Evolutionary conservation across 1,140 invertebrate genomes (phyloP).

Genomic region (Antheraea mylitta): DNA sequence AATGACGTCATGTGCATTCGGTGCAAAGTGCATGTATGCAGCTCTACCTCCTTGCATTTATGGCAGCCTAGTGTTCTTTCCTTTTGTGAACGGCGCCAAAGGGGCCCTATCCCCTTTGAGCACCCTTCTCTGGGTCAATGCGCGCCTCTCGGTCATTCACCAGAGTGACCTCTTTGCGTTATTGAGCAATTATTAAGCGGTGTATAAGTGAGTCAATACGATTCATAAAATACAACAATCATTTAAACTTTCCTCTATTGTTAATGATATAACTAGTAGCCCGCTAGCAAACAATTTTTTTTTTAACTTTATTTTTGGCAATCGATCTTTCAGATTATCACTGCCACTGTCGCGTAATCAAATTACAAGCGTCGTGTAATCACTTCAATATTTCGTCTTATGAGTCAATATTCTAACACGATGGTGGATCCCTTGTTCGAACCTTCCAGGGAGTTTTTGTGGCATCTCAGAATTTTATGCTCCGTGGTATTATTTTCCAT

Average conservation of each 20-base stretch:
- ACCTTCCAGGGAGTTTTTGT: no score
- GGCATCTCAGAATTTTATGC: no score
- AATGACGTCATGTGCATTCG: slow-evolving; percentile 67
- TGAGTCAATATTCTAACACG: no score
- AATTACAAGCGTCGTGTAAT: no score
- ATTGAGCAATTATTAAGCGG: neutral
- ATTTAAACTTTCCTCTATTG: neutral
- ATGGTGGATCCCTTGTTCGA: no score
- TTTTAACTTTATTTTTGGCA: no score
- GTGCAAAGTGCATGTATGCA: slow-evolving; percentile 76
- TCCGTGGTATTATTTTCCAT: no score
- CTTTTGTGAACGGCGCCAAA: slow-evolving; percentile 73
- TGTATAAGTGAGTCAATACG: neutral
- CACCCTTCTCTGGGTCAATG: slow-evolving; percentile 73
- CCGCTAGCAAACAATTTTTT: no score
- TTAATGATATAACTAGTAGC: neutral
- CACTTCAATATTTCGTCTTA: no score
- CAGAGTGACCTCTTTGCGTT: slow-evolving; percentile 35
- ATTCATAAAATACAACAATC: neutral
- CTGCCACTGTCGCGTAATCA: no score
- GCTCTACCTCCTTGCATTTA: slow-evolving; percentile 62
- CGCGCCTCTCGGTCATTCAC: slow-evolving; percentile 58
- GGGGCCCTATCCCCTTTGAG: slow-evolving; percentile 74
- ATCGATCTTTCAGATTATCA: no score
- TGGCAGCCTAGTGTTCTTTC: slow-evolving; percentile 68